Base-by-base conservation (phyloP, 2,888 invertebrate species). In the Eustalomyia histrio region DNA sequence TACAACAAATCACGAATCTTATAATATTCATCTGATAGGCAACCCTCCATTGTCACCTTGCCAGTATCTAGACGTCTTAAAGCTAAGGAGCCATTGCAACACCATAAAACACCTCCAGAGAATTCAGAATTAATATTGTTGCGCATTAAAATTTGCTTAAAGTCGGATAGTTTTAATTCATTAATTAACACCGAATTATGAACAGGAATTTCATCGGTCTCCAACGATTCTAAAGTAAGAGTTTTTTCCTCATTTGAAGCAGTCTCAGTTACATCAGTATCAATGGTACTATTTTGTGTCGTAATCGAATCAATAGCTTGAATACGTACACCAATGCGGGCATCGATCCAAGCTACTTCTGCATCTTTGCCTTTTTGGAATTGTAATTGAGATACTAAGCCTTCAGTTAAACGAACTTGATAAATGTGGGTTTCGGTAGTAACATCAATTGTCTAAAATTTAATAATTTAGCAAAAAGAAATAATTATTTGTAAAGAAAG, bases 351-450 rank as follows among this genome's bases (percentile, higher is more conserved):
- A 0, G 99, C 97, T n/a, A 99, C 93, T 90, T 99, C 99, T 0
- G 97, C 95, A 86, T 97, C 97, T 84, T 95, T 95, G 58, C 94
- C 94, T 87, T 94, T 94, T 81, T 96, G 95, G 92, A 99, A 97
- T 83, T 94, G 93, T 75, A 99, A 90, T 9, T 96, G 95, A 0
- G 97, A 96, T 83, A 99, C 96, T 79, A 99, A 91, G 5, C 97
- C 95, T 91, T 99, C 99, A 1, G 97, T 97, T 55, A 99, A 92
- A 69, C 97, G 95, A 81, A 98, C 97, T 93, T 99, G 99, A 90
- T 98, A 99, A 85, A 99, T 99, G 87, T 99, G 97, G 0, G 97
- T 97, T 91, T 99, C 99, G 0, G 98, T 98, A 0, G 99, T 99
- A 0, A 97, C 99, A 90, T 99, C 99, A 4, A 99, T 94, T 9